A percentile compares a stretch with the other conserved stretches of the same genome.
Evolutionary conservation across 2,888 invertebrate species (phyloP).

Genomic region (Erynnis tages): DNA sequence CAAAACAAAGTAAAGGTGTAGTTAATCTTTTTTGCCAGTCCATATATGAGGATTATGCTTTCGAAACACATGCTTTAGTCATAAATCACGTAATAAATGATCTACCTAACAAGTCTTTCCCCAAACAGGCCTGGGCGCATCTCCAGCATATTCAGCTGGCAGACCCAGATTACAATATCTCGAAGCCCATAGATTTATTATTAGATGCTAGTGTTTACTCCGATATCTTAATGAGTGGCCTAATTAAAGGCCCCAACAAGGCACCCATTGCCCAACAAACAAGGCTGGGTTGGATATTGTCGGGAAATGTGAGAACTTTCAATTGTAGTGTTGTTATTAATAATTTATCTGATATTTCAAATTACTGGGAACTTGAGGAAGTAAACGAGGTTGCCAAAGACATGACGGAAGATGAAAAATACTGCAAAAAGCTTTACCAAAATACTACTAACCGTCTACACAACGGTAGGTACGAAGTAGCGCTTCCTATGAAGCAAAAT

Average conservation of each 20-base stretch:
- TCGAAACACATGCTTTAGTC: background rate
- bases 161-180: background rate
- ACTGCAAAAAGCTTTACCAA: background rate
- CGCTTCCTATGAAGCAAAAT: background rate
- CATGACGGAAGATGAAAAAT: background rate
- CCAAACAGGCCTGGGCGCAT: background rate
- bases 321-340: slow-evolving; percentile 20
- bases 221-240: background rate
- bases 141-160: background rate
- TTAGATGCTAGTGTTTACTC: slow-evolving; percentile 4
- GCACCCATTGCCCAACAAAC: slow-evolving; percentile 31
- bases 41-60: background rate
- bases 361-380: slow-evolving; percentile 10
- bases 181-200: background rate
- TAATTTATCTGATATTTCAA: slow-evolving; percentile 1
- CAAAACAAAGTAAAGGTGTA: background rate
- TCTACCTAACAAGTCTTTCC: background rate
- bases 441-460: no score
- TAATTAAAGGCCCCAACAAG: background rate
- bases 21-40: background rate
- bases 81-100: background rate
- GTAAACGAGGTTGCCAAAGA: background rate
- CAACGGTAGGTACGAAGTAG: no score
- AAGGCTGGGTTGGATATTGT: slow-evolving; percentile 33
- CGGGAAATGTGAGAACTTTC: slow-evolving; percentile 19